Evolutionary conservation across 2,797 vertebrate species (phyloP), one percentile per base, ranked within the genome.

Genomic region (Pseudochirops corinnae): DNA sequence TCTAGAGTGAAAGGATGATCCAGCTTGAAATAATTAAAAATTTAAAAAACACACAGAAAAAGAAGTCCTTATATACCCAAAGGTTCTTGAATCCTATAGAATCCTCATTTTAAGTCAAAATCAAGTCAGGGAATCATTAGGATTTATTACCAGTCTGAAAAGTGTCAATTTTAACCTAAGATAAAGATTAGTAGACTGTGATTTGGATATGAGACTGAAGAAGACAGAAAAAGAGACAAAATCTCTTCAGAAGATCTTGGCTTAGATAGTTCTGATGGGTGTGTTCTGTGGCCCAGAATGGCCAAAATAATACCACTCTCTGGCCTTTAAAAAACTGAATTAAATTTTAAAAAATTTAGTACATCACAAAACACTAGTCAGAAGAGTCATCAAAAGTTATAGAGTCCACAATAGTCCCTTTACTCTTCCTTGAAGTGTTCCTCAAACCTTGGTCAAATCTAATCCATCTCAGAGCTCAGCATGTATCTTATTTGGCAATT

Each of bases 111-210:
- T 93, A 3, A 93, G 16, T 46, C 50, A 74, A 62, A 46, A 31
- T 60, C 52, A 82, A 82, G 96, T 94, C 95, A 90, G 94, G 92
- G 97, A 96, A 94, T 92, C 90, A 13, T 94, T 52, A 92, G 92
- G 58, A 33, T 82, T 87, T n/a, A 0, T 93, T 96, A 92, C 0
- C 3, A 0, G 4, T 92, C 91, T 92, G 92, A 97, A 91, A 93
- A 74, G 24, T 93, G 39, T 94, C 93, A 92, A 52, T 60, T 90
- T 90, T 46, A 93, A 26, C 90, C 56, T 95, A 95, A 94, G 56
- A 92, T 74, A 14, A 33, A 0, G 12, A 11, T 91, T 55, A 55
- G 3, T 16, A 31, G 12, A 56, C 46, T 90, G 3, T 9, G 0
- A 10, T 46, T 92, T 26, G 0, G 24, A 53, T n/a, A 56, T 50